These are phyloP conservation scores for Elymnias hypermnestra DNA, from an alignment of 1,140 invertebrate genomes.

Conservation along the genomic window DNA sequence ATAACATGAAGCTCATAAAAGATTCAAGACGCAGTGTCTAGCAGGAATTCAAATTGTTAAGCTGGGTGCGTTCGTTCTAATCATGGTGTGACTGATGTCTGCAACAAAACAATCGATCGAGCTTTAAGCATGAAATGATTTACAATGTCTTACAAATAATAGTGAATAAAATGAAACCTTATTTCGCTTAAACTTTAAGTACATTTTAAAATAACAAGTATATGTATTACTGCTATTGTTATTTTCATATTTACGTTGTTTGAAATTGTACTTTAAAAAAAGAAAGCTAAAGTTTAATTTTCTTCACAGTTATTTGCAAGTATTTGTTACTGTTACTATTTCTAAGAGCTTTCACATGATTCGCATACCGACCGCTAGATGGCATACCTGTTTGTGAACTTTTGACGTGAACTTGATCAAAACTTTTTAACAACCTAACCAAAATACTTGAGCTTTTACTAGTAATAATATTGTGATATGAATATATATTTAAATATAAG, in stretches of 20 bases:
- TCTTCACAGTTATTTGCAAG: no score
- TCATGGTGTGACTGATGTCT: constrained; percentile 36
- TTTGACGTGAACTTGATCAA: constrained; percentile 71
- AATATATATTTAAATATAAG: background rate
- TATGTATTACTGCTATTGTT: no score
- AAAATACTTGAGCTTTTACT: constrained; percentile 67
- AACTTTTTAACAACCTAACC: constrained; percentile 68
- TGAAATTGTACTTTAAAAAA: no score
- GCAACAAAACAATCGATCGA: constrained; percentile 47
- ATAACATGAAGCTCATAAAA: constrained; percentile 40
- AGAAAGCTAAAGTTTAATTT: no score
- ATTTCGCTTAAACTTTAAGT: no score
- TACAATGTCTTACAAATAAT: no score
- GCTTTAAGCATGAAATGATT: no score
- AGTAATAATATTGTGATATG: constrained; percentile 27
- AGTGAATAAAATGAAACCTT: no score
- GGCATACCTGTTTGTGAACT: constrained; percentile 56
- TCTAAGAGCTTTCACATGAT: constrained; percentile 48
- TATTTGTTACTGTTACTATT: no score
- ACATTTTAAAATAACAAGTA: no score
- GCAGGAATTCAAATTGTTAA: constrained; percentile 40
- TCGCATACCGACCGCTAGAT: constrained; percentile 57
- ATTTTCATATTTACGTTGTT: no score
- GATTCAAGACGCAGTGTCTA: constrained; percentile 35
- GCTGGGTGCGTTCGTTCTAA: constrained; percentile 38